Evolutionary conservation across 2,113 vertebrate genomes (phyloP).

Genomic region (Oreochromis aureus): DNA sequence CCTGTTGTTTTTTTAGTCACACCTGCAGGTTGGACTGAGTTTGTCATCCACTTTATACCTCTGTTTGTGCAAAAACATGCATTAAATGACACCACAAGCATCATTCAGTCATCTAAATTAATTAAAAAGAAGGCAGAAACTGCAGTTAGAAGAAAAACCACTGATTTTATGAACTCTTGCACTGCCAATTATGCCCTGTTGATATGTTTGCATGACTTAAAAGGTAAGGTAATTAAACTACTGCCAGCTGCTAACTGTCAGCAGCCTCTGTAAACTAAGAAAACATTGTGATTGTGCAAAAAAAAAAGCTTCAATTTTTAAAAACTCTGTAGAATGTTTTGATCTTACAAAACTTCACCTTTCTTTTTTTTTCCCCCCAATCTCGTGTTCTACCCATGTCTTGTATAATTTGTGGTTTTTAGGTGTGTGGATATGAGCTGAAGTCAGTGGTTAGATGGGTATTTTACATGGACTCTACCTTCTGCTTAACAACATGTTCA

Average conservation of each 20-base stretch:
- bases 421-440: conserved; percentile 30
- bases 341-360: not conserved
- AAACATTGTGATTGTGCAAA: not conserved
- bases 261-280: not conserved
- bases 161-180: not conserved
- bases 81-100: not conserved
- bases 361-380: not conserved
- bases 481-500: conserved; percentile 40
- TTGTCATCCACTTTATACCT: not conserved
- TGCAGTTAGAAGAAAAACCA: not conserved
- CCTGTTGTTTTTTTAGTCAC: not conserved
- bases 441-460: conserved; percentile 50
- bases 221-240: not conserved
- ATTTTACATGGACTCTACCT: conserved; percentile 45
- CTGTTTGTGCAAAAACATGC: not conserved
- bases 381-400: not conserved
- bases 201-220: not conserved
- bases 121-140: conserved; percentile 6
- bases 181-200: not conserved
- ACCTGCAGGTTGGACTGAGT: conserved; percentile 18
- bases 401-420: conserved; percentile 50
- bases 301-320: not conserved
- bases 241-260: not conserved
- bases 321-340: not conserved
- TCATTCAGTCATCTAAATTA: conserved; percentile 22